Percentiles rank a stretch among this genome's conserved stretches.
Evolutionary conservation across 2,113 vertebrate genomes (phyloP).

Genomic region (Callaeas wilsoni): DNA sequence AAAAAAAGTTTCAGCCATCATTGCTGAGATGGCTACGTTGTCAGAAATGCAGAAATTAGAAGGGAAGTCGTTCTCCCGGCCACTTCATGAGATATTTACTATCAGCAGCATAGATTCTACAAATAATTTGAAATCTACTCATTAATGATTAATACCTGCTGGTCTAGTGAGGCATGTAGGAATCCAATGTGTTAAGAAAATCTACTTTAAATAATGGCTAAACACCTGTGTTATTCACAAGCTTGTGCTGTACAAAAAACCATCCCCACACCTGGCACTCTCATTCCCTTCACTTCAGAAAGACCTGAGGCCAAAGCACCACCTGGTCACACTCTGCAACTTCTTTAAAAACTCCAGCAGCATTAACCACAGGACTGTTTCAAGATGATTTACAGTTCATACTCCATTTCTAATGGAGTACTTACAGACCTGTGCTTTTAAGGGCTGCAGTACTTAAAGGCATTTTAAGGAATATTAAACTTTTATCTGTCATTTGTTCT

Average conservation of each 20-base stretch:
- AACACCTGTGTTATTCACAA: neutral
- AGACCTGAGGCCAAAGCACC: neutral
- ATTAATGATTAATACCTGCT: neutral
- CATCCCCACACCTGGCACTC: neutral
- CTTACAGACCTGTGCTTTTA: neutral
- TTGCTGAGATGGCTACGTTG: neutral
- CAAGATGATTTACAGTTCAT: neutral
- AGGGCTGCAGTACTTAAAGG: neutral
- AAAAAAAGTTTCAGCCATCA: neutral
- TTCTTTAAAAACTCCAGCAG: neutral
- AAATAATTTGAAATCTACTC: neutral
- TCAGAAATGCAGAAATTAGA: neutral
- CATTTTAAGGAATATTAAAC: neutral
- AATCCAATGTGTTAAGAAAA: neutral
- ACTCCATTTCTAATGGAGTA: neutral
- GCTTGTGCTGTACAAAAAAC: neutral
- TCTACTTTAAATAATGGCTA: neutral
- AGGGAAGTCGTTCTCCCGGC: neutral
- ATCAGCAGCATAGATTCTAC: neutral
- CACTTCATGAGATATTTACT: neutral
- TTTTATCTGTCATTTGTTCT: neutral
- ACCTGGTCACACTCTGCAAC: neutral
- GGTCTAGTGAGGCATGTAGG: neutral
- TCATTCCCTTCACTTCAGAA: neutral
- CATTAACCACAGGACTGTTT: neutral